phyloP scores from a whole-genome alignment of 1,140 invertebrate species.

The Amphibalanus amphitrite region DNA sequence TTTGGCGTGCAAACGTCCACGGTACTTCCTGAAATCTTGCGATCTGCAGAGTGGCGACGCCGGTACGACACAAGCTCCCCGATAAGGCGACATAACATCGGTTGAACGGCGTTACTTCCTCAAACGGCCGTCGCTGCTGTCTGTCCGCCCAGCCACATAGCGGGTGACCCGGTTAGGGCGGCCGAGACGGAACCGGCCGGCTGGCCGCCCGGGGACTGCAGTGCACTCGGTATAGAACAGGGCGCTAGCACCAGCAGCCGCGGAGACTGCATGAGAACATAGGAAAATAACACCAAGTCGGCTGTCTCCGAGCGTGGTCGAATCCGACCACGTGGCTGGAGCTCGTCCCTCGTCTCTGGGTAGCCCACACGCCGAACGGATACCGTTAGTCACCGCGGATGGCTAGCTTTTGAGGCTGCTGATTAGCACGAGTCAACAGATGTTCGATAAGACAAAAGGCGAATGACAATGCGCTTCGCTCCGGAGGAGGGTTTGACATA shows the following conservation, averaged over 20 bases:
- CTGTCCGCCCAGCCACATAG: too few relatives aligned
- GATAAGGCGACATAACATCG: too few relatives aligned
- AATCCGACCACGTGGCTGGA: too few relatives aligned
- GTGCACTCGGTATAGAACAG: neutral
- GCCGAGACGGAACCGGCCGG: neutral
- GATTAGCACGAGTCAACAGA: neutral
- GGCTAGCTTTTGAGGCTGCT: neutral
- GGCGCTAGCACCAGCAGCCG: neutral
- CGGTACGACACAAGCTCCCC: too few relatives aligned
- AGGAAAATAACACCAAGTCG: neutral
- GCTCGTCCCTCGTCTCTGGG: too few relatives aligned
- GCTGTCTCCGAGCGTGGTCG: too few relatives aligned
- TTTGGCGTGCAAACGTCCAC: too few relatives aligned
- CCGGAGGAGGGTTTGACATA: neutral
- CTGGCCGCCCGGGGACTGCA: neutral
- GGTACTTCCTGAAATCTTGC: too few relatives aligned
- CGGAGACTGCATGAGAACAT: neutral
- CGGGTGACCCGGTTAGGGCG: neutral
- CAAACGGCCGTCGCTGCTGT: too few relatives aligned
- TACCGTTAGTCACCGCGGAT: neutral
- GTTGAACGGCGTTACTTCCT: too few relatives aligned
- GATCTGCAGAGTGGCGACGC: too few relatives aligned
- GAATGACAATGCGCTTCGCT: neutral
- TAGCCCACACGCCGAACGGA: too few relatives aligned
- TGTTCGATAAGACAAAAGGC: neutral